Evolutionary conservation across 2,888 invertebrate genomes (phyloP).

Genomic region (Cephus pygmeus): DNA sequence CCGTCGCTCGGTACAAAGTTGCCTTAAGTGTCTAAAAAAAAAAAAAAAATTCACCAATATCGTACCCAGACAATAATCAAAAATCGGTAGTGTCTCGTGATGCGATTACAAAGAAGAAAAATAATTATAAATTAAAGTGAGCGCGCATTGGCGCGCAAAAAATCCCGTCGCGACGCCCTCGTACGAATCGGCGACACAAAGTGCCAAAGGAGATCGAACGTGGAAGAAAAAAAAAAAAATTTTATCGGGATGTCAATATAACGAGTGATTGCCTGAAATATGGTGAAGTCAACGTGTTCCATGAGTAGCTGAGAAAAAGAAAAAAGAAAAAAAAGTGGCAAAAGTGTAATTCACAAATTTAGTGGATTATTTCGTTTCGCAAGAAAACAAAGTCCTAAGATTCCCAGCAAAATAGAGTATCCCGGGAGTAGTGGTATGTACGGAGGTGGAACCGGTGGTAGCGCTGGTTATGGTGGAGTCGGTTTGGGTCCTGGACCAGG

Average conservation of each 20-base stretch:
- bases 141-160: background rate
- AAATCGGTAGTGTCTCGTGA: background rate
- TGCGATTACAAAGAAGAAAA: background rate
- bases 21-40: background rate
- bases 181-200: background rate
- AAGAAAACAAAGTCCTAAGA: background rate
- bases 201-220: background rate
- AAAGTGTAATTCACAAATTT: background rate
- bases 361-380: background rate
- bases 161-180: background rate
- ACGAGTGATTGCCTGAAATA: background rate
- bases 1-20: background rate
- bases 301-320: background rate
- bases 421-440: slow-evolving; percentile 58
- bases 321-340: background rate
- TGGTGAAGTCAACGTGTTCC: background rate
- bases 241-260: background rate
- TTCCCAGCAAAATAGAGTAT: slow-evolving; percentile 59
- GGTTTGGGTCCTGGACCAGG: slow-evolving; percentile 57
- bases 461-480: slow-evolving; percentile 52
- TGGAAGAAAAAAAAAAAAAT: background rate
- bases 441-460: slow-evolving; percentile 57
- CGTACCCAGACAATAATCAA: background rate
- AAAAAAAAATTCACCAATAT: background rate
- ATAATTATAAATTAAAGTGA: background rate